Evolutionary conservation across 2,797 vertebrate species (phyloP).

Genomic region (Anguilla anguilla): DNA sequence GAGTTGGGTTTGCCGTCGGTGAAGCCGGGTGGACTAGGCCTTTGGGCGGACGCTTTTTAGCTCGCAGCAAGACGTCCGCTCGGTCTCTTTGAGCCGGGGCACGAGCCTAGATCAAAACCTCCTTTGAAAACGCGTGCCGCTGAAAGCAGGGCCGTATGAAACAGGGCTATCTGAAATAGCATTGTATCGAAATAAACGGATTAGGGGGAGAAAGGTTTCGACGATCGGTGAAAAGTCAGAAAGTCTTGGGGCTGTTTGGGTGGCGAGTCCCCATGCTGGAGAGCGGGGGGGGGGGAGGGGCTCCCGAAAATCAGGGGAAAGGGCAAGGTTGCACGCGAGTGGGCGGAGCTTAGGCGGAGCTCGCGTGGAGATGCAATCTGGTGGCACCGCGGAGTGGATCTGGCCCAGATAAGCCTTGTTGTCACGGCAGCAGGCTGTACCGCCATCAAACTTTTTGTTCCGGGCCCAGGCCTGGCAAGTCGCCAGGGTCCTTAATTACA

Average conservation of each 20-base stretch:
- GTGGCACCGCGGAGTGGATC: slow-evolving; percentile 46
- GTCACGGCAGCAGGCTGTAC: not conserved
- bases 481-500: slow-evolving; percentile 63
- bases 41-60: not conserved
- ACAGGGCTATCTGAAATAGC: not conserved
- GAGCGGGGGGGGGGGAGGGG: too few species aligned
- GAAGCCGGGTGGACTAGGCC: not conserved
- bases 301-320: too few species aligned
- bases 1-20: slow-evolving; percentile 39
- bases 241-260: not conserved
- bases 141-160: not conserved
- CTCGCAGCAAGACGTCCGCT: not conserved
- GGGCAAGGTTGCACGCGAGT: too few species aligned
- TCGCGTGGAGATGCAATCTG: slow-evolving; percentile 35
- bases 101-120: not conserved
- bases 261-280: too few species aligned
- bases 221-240: not conserved
- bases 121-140: not conserved
- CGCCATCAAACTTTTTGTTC: slow-evolving; percentile 49
- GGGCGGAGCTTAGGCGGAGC: not conserved
- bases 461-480: slow-evolving; percentile 50
- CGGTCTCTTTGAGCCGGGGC: not conserved
- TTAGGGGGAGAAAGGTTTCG: not conserved
- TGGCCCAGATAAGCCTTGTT: slow-evolving; percentile 38
- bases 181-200: not conserved